Evolutionary conservation across 2,888 invertebrate species (phyloP).

Genomic region (Pammene aurita): DNA sequence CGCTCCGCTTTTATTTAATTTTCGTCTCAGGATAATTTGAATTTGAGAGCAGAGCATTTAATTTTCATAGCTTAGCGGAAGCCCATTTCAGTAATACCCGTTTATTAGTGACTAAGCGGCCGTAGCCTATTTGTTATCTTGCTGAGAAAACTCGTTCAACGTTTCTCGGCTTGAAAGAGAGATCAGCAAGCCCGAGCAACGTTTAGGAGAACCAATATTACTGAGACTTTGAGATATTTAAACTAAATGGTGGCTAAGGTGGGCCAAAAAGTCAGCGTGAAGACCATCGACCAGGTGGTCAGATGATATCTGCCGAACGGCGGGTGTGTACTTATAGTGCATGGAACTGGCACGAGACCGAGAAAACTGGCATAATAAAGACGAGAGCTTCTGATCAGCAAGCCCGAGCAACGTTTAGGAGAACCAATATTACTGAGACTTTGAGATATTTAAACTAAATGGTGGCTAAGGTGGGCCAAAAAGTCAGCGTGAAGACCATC

Average conservation of each 20-base stretch:
- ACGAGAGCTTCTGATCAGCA: no score
- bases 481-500: no score
- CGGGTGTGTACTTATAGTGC: no score
- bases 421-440: background rate
- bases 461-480: no score
- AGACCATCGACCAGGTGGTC: no score
- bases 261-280: no score
- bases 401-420: background rate
- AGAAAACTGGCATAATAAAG: constrained; percentile 50
- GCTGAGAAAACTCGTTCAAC: constrained; percentile 53
- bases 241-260: no score
- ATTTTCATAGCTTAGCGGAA: constrained; percentile 71
- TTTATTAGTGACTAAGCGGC: constrained; percentile 67
- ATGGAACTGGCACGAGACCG: no score
- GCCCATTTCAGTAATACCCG: constrained; percentile 66
- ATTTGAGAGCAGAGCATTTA: constrained; percentile 66
- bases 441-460: no score
- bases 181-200: background rate
- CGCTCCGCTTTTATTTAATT: constrained; percentile 67
- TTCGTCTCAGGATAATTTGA: constrained; percentile 66
- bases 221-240: no score
- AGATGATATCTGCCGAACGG: no score
- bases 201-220: background rate
- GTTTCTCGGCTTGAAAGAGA: constrained; percentile 24
- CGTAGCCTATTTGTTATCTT: constrained; percentile 70